Base-by-base conservation (phyloP, 2,888 invertebrate species). In the Drosophila ustulata region DNA sequence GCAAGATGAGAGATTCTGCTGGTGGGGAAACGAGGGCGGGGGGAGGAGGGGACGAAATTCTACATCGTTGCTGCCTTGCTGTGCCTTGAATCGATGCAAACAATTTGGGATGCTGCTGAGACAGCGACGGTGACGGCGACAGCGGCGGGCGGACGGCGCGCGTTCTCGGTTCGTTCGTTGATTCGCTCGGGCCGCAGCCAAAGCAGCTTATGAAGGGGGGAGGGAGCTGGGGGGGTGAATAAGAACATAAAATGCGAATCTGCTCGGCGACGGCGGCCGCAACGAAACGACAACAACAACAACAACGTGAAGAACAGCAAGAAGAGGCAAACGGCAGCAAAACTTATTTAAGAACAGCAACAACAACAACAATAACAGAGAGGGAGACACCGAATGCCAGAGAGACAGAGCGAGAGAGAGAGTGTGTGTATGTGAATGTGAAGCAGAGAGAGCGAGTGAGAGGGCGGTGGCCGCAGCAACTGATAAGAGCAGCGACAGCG, bases 61-160 rank as follows among this genome's bases (percentile, higher is more conserved):
- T 78, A 80, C 78, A 71, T 64, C 66, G 76, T 64, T 75, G 68
- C 58, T 71, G 52, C 43, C 39, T 45, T 45, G 45, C 41, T 5
- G 7, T 46, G 61, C 57, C 58, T 56, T 66, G 78, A 72, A 82
- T 82, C 77, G 77, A 77, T 81, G 82, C 74, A 70, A 73, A 71
- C 66, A 77, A 75, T 79, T 77, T 79, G 70, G 80, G 71, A 57
- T 69, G 71, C 65, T 73, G 80, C 61, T 71, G 58, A 63, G 47
- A 55, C 59, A n/a, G 11, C 56, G n/a, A 57, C 46, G 50, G 7
- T 25, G 6, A 9, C 39, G 3, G 18, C 53, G 18, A 45, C 62
- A 50, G 23, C 59, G 50, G 55, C 71, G 59, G 57, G 41, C 75
- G 74, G 52, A 32, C 65, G 74, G 39, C 39, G 39, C 39, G 13